Conservation (phyloP, 2,797 vertebrate species). For the Alca torda region DNA sequence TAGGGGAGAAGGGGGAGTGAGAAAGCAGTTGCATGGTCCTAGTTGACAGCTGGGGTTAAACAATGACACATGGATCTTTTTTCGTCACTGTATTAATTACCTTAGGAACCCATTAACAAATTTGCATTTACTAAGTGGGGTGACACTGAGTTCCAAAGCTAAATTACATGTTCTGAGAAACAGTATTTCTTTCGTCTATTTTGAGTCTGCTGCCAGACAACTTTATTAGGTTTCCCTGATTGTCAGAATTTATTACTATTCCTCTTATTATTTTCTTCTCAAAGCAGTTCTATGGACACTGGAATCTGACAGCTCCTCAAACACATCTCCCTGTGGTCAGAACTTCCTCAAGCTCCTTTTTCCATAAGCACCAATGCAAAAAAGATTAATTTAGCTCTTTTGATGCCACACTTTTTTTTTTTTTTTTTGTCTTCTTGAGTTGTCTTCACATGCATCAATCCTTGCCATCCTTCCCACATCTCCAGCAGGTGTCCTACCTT, state of each 20-base stretch:
- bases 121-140: not conserved
- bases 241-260: not conserved
- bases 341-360: not conserved
- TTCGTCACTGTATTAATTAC: not conserved
- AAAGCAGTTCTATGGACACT: not conserved
- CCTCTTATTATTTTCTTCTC: not conserved
- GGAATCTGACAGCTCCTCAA: not conserved
- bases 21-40: not conserved
- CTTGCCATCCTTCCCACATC: not conserved
- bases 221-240: not conserved
- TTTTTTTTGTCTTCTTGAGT: not conserved
- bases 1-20: not conserved
- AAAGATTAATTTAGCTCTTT: not conserved
- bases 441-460: not conserved
- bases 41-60: not conserved
- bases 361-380: not conserved
- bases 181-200: not conserved
- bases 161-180: not conserved
- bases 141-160: not conserved
- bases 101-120: not conserved
- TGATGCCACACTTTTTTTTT: not conserved
- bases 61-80: not conserved
- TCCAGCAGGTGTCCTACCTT: not conserved
- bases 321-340: not conserved
- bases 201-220: not conserved